Base-by-base conservation (phyloP, 2,888 invertebrate genomes). In the Alentia gelatinosa region DNA sequence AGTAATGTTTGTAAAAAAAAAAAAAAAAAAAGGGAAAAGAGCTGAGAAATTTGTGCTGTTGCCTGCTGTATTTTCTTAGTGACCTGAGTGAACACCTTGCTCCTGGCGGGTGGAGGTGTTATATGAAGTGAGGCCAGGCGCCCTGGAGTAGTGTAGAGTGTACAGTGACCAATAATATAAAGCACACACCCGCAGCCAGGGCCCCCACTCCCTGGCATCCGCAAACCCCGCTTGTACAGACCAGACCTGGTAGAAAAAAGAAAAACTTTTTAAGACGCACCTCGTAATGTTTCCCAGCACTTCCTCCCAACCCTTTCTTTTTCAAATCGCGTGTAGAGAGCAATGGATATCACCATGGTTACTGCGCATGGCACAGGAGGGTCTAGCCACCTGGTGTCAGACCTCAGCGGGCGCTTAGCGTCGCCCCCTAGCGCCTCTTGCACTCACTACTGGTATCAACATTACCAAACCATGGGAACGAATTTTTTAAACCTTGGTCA, bases 111-210 rank as follows among this genome's bases (percentile, higher is more conserved):
- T 56, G 15, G 68, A 30, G 68, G 26, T 68, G 68, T 68, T 68
- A 68, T 68, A 68, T 68, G 68, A 30, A 68, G 68, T 68, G 68
- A 68, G 68, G 68, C 68, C 68, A 68, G 68, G 23, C 56, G 33
- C 30, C 12, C 15, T 12, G 68, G 30, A 30, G 68, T 68, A 68
- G 56, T 9, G 56, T 68, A 68, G 68, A 68, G 68, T 68, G 68
- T 68, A 68, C 68, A 68, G 68, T 68, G 68, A 68, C 68, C 68
- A 56, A n/a, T n/a, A 56, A 56, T n/a, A n/a, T 56, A n/a, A 56
- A 56, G 7, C 9, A 7, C 47, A 42, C 47, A 7, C 47, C 15
- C 47, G 7, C n/a, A n/a, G n/a, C 47, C 47, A 12, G 47, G 47
- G 47, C n/a, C 19, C 56, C 56, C 56, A 56, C n/a, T 56, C 56